Evolutionary conservation across 2,888 invertebrate species (phyloP).

Genomic region (Tenodera sinensis): DNA sequence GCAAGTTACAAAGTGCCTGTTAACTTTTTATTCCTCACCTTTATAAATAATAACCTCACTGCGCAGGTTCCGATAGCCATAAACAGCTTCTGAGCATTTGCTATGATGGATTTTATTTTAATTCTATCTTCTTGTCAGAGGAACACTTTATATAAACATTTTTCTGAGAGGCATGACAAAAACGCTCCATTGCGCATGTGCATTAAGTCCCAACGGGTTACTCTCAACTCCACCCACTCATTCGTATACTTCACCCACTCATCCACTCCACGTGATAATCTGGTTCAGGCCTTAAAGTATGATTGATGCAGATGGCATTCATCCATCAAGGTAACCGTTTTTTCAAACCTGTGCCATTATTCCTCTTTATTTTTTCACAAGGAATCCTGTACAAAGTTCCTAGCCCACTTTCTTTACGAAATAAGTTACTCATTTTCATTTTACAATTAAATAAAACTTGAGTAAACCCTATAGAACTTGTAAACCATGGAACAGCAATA

Average conservation of each 20-base stretch:
- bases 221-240: neutral
- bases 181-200: neutral
- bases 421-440: no score
- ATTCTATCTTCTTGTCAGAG: neutral
- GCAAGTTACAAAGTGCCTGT: no score
- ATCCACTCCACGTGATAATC: neutral
- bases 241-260: neutral
- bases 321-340: conserved; percentile 3
- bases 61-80: neutral
- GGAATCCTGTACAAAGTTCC: neutral
- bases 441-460: no score
- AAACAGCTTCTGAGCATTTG: neutral
- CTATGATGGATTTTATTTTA: neutral
- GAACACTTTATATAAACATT: neutral
- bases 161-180: neutral
- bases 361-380: neutral
- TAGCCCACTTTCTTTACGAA: neutral
- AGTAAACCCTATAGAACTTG: no score
- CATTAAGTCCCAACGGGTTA: neutral
- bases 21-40: neutral
- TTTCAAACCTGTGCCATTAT: neutral
- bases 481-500: no score
- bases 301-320: conserved; percentile 2
- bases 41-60: neutral
- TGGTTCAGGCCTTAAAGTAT: neutral